These are phyloP conservation scores for Mastomys coucha DNA, from an alignment of 2,113 vertebrate genomes.

Conservation along the genomic window DNA sequence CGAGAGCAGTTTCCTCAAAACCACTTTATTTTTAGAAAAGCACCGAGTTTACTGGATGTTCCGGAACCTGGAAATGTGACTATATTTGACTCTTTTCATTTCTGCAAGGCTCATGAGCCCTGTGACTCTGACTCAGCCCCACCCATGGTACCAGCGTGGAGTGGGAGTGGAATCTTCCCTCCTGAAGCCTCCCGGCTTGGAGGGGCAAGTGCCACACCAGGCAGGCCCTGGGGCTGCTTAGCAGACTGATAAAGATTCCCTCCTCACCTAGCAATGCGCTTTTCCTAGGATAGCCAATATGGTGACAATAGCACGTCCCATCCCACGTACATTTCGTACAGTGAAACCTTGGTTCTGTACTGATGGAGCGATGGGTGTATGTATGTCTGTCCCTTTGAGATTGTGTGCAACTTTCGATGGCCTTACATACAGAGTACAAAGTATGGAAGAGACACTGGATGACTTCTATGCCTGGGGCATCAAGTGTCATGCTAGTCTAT, in stretches of 20 bases:
- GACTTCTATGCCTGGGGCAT: neutral
- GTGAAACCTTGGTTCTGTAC: neutral
- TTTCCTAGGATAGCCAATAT: neutral
- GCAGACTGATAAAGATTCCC: neutral
- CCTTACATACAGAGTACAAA: neutral
- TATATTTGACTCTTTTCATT: constrained; percentile 4
- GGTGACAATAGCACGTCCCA: neutral
- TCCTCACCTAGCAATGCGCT: neutral
- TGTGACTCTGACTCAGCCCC: neutral
- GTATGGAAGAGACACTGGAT: neutral
- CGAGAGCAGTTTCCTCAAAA: neutral
- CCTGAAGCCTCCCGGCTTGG: neutral
- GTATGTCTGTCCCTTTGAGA: neutral
- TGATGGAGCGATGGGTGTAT: neutral
- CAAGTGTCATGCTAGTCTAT: neutral
- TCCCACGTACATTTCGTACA: neutral
- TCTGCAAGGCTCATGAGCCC: neutral
- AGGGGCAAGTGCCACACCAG: neutral
- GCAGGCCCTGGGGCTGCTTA: neutral
- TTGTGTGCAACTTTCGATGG: neutral
- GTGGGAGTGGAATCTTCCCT: neutral
- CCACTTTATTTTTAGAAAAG: constrained; percentile 37
- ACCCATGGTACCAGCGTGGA: neutral
- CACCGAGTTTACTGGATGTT: neutral
- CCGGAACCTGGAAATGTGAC: neutral